Evolutionary conservation across 2,888 invertebrate species (phyloP).

Genomic region (Agrochola lota): DNA sequence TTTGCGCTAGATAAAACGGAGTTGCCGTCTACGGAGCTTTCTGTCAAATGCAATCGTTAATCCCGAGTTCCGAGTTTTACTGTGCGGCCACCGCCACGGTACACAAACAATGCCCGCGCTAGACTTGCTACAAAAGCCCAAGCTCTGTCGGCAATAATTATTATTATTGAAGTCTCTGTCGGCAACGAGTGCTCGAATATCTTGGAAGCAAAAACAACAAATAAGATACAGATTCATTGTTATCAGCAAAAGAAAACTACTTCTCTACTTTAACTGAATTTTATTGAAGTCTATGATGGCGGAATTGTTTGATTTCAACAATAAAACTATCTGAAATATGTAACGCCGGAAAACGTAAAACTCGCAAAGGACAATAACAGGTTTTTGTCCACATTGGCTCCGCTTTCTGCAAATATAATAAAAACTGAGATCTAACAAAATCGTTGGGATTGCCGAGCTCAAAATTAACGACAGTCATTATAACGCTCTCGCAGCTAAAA

Average conservation of each 20-base stretch:
- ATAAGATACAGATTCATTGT: slow-evolving; percentile 32
- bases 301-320: slow-evolving; percentile 1
- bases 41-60: slow-evolving; percentile 68
- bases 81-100: slow-evolving; percentile 18
- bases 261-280: slow-evolving; percentile 6
- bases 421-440: slow-evolving; percentile 73
- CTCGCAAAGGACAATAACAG: slow-evolving; percentile 49
- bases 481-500: slow-evolving; percentile 71
- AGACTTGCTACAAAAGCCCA: slow-evolving; percentile 44
- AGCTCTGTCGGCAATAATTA: slow-evolving; percentile 49
- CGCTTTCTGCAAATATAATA: slow-evolving; percentile 69
- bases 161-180: slow-evolving; percentile 54
- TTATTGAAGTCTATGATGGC: slow-evolving; percentile 16
- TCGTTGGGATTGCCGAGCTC: slow-evolving; percentile 73
- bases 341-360: slow-evolving; percentile 35
- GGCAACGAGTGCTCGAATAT: slow-evolving; percentile 28
- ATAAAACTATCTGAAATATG: slow-evolving; percentile 22
- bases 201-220: slow-evolving; percentile 30
- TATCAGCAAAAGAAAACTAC: slow-evolving; percentile 9
- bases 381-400: slow-evolving; percentile 67
- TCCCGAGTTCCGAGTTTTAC: slow-evolving; percentile 49
- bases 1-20: slow-evolving; percentile 45
- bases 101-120: slow-evolving; percentile 54
- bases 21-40: slow-evolving; percentile 43
- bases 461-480: slow-evolving; percentile 78